Evolutionary conservation across 2,113 vertebrate genomes (phyloP), one percentile per base, ranked within the genome.

Genomic region (Sinocyclocheilus maitianheensis): DNA sequence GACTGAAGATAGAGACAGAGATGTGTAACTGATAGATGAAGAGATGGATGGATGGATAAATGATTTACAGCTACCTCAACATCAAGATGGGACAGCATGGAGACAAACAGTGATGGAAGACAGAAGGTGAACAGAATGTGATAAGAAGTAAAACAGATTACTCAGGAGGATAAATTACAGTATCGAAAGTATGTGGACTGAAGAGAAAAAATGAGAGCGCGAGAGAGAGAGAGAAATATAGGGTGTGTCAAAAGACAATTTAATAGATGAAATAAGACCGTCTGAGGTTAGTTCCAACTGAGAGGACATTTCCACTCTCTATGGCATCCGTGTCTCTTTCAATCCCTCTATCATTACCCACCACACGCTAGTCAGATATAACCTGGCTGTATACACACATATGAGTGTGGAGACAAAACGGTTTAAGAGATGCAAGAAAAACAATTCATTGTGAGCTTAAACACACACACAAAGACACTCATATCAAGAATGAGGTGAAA

Each of bases 81-180:
- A 13, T 22, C 43, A 46, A 62, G 48, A 13, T 22, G 60, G 51
- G 11, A 30, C 5, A 22, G 18, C 51, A 24, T 18, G 8, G n/a
- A 78, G 72, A 40, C 11, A 74, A 43, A 51, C 20, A 26, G 81
- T 65, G 81, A 84, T 55, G 51, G 81, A 87, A 69, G 63, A 74
- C 7, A 74, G 77, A 53, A 78, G 63, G 60, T 30, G 48, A 30
- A 83, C 13, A 14, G 51, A 62, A 78, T 62, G 40, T 62, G 53
- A 77, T 84, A 72, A 20, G 24, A 71, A 24, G 75, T 51, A 43
- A 48, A 63, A 87, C 63, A 60, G 60, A 37, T 76, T 34, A 48
- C 86, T 69, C 63, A 22, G 58, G 37, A 63, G 37, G 63, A 62
- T 79, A 18, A 82, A 26, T 76, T 46, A 67, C 11, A 67, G 80